Evolutionary conservation across 2,113 vertebrate species (phyloP).

Genomic region (Xenopus borealis): DNA sequence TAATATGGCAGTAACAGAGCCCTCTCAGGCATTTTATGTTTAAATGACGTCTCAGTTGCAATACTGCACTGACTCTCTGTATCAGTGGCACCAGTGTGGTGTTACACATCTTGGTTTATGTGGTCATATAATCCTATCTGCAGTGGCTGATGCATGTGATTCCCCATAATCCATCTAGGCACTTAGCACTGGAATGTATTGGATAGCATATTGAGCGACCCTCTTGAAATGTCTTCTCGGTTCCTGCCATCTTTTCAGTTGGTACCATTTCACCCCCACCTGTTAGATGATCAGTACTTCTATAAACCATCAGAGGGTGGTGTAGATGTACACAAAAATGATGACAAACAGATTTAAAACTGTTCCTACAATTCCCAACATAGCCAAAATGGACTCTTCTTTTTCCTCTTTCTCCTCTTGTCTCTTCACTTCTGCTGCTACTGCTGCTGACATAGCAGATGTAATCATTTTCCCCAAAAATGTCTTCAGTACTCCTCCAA

Average conservation of each 20-base stretch:
- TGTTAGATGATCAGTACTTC: conserved; percentile 1
- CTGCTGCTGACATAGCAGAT: conserved; percentile 69
- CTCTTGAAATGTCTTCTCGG: conserved; percentile 42
- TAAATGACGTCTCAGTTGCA: conserved; percentile 8
- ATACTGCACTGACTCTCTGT: neutral
- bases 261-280: conserved; percentile 3
- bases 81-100: neutral
- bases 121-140: conserved; percentile 41
- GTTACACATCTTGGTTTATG: conserved; percentile 17
- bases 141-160: conserved; percentile 31
- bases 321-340: conserved; percentile 86
- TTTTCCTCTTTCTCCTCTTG: conserved; percentile 85
- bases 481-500: conserved; percentile 67
- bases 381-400: conserved; percentile 84
- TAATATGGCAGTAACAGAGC: conserved; percentile 50
- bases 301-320: conserved; percentile 72
- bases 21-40: conserved; percentile 34
- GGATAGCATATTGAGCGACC: conserved; percentile 44
- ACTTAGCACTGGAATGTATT: conserved; percentile 58
- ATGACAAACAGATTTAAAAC: conserved; percentile 87
- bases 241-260: conserved; percentile 49
- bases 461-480: conserved; percentile 78
- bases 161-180: conserved; percentile 47
- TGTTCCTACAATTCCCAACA: conserved; percentile 83
- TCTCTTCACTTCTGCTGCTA: conserved; percentile 79